Evolutionary conservation across 2,797 vertebrate species (phyloP), one percentile per base, ranked within the genome.

Genomic region (Sarcoramphus papa): DNA sequence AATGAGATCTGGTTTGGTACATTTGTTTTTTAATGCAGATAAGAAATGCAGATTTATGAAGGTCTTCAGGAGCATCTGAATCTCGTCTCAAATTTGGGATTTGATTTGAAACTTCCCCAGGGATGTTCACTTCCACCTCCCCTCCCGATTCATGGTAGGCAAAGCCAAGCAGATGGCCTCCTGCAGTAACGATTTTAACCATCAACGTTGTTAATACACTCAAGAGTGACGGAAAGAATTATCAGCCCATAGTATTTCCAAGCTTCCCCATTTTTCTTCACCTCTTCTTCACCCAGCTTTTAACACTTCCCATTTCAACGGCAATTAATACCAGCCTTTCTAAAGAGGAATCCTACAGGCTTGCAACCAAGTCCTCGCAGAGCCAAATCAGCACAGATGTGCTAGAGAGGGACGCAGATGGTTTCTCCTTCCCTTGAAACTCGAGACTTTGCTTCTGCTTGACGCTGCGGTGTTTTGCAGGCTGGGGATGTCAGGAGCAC

Each of bases 301-400:
- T 23, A 81, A 31, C 14, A 7, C 79, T 73, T 69, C 47, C 69
- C 68, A 31, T 78, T 63, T 76, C 83, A 72, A 69, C 1, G 8
- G 77, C 82, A 82, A 94, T 77, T 92, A 76, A 64, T 53, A 76
- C n/a, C 87, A 90, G 31, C n/a, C 43, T 40, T 78, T 64, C 85
- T 60, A 78, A 85, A 79, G 77, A 89, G 19, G 75, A 89, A 83
- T 53, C 85, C 88, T 82, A 53, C 62, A 63, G 65, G 63, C 88
- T 92, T 22, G 43, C 73, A 82, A 93, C 60, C 74, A 82, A 73
- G 67, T 47, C 85, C 85, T 90, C 9, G 3, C 62, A 50, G 30
- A 90, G 79, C 30, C 94, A 94, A 91, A 51, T 14, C 62, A 88
- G 81, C 90, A 80, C 93, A 94, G 95, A 95, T 84, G 81, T 92